phyloP scores from a whole-genome alignment of 2,113 vertebrate genomes.

The Chauna torquata region DNA sequence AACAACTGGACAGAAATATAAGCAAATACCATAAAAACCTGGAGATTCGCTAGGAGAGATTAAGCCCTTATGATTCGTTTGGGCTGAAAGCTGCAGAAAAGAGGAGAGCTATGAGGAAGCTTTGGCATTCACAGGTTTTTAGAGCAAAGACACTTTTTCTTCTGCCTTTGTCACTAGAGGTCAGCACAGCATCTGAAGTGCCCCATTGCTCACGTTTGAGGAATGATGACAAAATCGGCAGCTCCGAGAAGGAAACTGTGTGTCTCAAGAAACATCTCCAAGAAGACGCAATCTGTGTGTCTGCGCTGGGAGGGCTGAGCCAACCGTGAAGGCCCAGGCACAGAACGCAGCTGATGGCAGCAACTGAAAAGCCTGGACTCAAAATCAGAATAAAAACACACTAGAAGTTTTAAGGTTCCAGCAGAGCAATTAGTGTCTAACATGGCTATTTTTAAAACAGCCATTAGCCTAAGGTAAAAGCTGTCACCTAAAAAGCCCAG shows the following conservation, averaged over 20 bases:
- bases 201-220: not conserved
- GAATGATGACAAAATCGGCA: not conserved
- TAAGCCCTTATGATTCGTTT: not conserved
- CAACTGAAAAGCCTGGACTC: not conserved
- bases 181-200: slow-evolving; percentile 34
- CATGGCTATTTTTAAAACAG: not conserved
- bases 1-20: not conserved
- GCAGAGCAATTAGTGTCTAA: not conserved
- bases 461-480: not conserved
- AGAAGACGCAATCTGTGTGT: not conserved
- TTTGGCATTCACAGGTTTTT: fast-evolving
- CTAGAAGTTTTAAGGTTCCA: not conserved
- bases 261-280: not conserved
- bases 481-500: not conserved
- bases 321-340: not conserved
- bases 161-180: slow-evolving; percentile 45
- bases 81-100: not conserved
- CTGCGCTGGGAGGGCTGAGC: not conserved
- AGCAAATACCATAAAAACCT: not conserved
- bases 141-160: not conserved
- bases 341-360: not conserved
- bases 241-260: not conserved
- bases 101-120: fast-evolving
- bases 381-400: not conserved
- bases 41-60: not conserved